phyloP scores from a whole-genome alignment of 2,888 invertebrate genomes.

The Willowsia nigromaculata region DNA sequence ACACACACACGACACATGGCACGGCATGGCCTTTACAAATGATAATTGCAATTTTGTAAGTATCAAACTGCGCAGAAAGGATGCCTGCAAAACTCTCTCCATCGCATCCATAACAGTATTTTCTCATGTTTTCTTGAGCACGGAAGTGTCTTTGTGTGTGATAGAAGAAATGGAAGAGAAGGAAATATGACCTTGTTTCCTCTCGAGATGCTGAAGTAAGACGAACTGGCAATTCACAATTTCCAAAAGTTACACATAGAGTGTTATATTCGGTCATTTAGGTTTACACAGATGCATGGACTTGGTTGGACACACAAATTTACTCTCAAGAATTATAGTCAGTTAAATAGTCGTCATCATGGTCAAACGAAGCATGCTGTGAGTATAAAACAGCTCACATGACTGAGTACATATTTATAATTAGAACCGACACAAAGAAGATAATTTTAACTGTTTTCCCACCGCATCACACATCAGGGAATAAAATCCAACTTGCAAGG shows the following conservation, averaged over 20 bases:
- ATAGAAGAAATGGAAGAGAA: background rate
- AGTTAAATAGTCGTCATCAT: background rate
- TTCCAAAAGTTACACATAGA: background rate
- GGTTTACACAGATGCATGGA: too few relatives aligned
- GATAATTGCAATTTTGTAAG: constrained; percentile 60
- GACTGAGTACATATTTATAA: background rate
- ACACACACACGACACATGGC: constrained; percentile 64
- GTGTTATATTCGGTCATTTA: background rate
- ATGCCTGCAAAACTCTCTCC: background rate
- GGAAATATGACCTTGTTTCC: constrained; percentile 9
- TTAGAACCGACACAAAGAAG: constrained; percentile 7
- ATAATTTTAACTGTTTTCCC: constrained; percentile 43
- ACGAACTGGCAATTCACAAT: background rate
- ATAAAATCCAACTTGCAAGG: constrained; percentile 39
- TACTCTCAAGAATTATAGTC: too few relatives aligned
- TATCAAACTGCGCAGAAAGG: constrained; percentile 49
- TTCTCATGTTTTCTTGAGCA: background rate
- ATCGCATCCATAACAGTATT: background rate
- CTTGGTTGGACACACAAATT: too few relatives aligned
- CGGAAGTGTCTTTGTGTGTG: background rate
- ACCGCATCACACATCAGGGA: constrained; percentile 46
- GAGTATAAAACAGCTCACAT: background rate
- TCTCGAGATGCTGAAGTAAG: background rate
- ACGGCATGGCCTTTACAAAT: constrained; percentile 49
- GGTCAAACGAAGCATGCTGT: background rate